Evolutionary conservation across 2,113 vertebrate species (phyloP), one percentile per base, ranked within the genome.

Genomic region (Elanoides forficatus): DNA sequence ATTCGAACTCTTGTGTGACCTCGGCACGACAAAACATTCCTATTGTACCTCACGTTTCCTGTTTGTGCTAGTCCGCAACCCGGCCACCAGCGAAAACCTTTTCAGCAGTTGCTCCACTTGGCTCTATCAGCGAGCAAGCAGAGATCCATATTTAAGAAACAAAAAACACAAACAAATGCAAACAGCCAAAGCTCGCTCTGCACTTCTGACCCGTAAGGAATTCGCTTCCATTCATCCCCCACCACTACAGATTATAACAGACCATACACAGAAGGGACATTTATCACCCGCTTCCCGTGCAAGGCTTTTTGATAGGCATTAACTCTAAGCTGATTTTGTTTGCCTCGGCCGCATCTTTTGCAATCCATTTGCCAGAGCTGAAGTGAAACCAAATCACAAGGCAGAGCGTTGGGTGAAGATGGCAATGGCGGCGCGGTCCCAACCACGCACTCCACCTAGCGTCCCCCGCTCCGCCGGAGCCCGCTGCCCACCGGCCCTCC

Each of bases 391-490:
- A 34, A 90, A 82, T 60, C 73, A 88, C 9, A 29, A 58, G 76
- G 89, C 15, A 36, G 55, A 63, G 50, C 1, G 2, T 9, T 67
- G 84, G 9, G 36, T 18, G 71, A 91, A 16, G 86, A 38, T 19
- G 81, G 85, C 15, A 30, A 18, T 6, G 42, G 53, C 6, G 7
- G 63, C 6, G 0, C 3, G 19, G 72, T 30, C 83, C 85, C 75
- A 71, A 27, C 32, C 84, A 62, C 75, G 48, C 87, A 25, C 97
- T 88, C 98, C 98, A 95, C 48, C 98, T 97, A 89, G 94, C 17
- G 97, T 87, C 88, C 63, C 84, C 87, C 7, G 34, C 52, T 5
- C 36, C 4, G 0, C 29, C 26, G 2, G 13, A 29, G 42, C 36
- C 42, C 13, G 19, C 13, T 65, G 50, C 88, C 60, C 47, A 1